A percentile compares a stretch with the other conserved stretches of the same genome.
Conservation (phyloP, 2,797 vertebrate species). For the Falco columbarius region DNA sequence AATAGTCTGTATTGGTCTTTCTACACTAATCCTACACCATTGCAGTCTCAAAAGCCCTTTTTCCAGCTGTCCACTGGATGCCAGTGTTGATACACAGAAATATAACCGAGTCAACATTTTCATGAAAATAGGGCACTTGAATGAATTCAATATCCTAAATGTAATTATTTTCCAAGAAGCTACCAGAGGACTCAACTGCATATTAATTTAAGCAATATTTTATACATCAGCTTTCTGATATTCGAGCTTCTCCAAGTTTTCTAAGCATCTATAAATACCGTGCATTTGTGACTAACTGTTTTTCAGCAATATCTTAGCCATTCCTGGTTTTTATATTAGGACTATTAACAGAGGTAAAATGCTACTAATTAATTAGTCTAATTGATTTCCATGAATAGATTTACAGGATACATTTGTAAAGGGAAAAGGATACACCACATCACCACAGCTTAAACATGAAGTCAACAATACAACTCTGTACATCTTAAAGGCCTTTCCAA, state of each 20-base stretch:
- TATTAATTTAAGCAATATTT: background rate
- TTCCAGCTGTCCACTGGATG: conserved; percentile 64
- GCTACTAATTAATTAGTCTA: background rate
- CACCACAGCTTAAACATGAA: background rate
- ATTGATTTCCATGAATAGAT: background rate
- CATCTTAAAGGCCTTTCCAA: background rate
- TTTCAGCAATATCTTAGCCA: background rate
- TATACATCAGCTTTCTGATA: background rate
- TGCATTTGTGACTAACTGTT: background rate
- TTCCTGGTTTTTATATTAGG: background rate
- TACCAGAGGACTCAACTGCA: background rate
- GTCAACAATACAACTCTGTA: background rate
- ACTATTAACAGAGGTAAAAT: background rate
- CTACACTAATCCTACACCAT: background rate
- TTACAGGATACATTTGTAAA: background rate
- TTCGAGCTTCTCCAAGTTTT: background rate
- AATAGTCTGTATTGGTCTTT: background rate
- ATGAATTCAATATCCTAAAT: background rate
- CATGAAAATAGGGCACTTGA: background rate
- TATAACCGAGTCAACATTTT: background rate
- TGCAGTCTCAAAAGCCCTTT: background rate
- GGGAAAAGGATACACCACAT: background rate
- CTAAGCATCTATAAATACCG: background rate
- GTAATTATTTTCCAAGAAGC: background rate
- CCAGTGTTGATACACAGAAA: conserved; percentile 59